Base-by-base conservation (phyloP, 2,888 invertebrate genomes). In the Rhamnusium bicolor region DNA sequence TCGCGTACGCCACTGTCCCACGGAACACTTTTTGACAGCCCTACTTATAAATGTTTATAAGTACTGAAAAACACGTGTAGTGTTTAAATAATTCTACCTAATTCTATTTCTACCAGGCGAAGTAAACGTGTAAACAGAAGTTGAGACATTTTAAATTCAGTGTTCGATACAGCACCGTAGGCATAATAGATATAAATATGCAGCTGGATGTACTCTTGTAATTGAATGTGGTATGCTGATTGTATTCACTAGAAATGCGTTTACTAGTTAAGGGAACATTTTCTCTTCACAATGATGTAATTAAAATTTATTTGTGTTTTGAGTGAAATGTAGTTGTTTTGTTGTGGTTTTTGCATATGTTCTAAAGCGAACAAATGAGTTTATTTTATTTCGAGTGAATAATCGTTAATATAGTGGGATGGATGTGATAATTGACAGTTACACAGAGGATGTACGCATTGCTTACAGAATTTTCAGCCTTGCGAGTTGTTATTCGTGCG, bases 181-280 rank as follows among this genome's bases (percentile, higher is more conserved):
- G 3, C 72, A 47, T 60, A 65, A 68, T 75, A 63, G 66, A 73
- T 73, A 73, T 72, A 72, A 73, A 73, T 75, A 66, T 68, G 72
- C 75, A 62, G 47, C 69, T 53, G 70, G 69, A 58, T 70, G 71
- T 72, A 70, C 69, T 72, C 53, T 18, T 56, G 65, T 73, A 75
- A 75, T 75, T 73, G 68, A 73, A 75, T 75, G 24, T 46, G 40
- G 46, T 24, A 51, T 40, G 56, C 14, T 56, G 40, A 67, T 56
- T 67, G 54, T 24, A 40, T 24, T 56, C 19, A 32, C 67, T 46
- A 27, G 67, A 56, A 40, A 67, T 46, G 46, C 40, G 10, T 16
- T 24, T 40, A 21, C 67, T 19, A 21, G 54, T 63, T 51, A 63
- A 63, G 63, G 21, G 65, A 3, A 21, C 18, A 65, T 53, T 63